Evolutionary conservation across 2,797 vertebrate species (phyloP).

Genomic region (Parauchenoglanis ngamensis): DNA sequence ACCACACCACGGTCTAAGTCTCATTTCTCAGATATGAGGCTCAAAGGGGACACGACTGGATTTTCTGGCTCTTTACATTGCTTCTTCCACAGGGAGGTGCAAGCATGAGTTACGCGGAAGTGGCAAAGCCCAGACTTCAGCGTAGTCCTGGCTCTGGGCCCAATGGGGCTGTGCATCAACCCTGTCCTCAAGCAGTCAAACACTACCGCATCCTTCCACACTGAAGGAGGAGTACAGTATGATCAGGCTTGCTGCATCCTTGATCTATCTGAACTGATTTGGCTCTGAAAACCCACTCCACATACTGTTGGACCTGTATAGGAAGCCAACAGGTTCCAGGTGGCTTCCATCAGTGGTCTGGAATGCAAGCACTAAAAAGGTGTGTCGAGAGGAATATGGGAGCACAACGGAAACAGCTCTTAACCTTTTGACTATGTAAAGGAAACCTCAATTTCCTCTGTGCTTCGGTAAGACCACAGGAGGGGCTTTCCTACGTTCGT

Average conservation of each 20-base stretch:
- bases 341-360: slow-evolving; percentile 27
- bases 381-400: slow-evolving; percentile 10
- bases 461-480: not conserved
- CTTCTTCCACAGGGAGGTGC: slow-evolving; percentile 11
- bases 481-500: not conserved
- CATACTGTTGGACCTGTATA: not conserved
- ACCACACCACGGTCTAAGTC: not conserved
- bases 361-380: slow-evolving; percentile 45
- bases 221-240: slow-evolving; percentile 23
- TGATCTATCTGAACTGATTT: not conserved
- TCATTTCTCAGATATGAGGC: not conserved
- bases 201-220: slow-evolving; percentile 4
- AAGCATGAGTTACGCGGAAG: not conserved
- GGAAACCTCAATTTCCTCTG: slow-evolving; percentile 57
- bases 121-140: not conserved
- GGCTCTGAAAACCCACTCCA: not conserved
- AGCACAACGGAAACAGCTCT: slow-evolving; percentile 37
- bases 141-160: not conserved
- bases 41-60: not conserved
- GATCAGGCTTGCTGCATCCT: not conserved
- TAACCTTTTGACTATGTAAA: slow-evolving; percentile 47
- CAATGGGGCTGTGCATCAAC: not conserved
- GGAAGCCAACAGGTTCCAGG: slow-evolving; percentile 6
- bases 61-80: slow-evolving; percentile 23
- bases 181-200: not conserved